Base-by-base conservation (phyloP, 2,797 vertebrate species). In the Phalloptychus januarius region DNA sequence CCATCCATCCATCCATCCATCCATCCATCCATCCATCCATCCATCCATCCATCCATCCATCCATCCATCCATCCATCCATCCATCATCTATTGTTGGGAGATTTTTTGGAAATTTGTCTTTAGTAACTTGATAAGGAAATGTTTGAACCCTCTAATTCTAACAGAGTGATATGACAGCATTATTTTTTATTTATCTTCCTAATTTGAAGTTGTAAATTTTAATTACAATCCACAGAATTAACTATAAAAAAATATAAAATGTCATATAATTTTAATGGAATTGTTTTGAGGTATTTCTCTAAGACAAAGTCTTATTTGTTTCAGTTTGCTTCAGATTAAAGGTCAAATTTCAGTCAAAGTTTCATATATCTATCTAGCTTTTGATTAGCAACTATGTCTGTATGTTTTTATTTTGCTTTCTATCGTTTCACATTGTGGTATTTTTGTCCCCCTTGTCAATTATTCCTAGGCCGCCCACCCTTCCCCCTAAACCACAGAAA, bases 401-500 rank as follows among this genome's bases (percentile, higher is more conserved):
- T 84, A 77, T 70, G 36, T 23, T 76, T 36, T 15, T 36, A 18
- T 42, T 70, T 31, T 69, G n/a, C 71, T 87, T 44, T 67, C 58
- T 52, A 74, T 74, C 86, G 88, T 91, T 73, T 90, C 79, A 87
- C 67, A 91, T 75, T 85, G 56, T 87, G 69, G 71, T 93, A 84
- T 93, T 87, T 85, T 84, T 93, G 82, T 92, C 82, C 82, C 83
- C 83, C 85, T 86, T 93, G 85, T 94, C 95, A 94, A 90, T 94
- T 56, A 94, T 95, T 95, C 95, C 92, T 95, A 99, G 98, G 96
- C 98, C 98, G 95, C 98, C 98, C 91, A 97, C 96, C 91, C 97
- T 99, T 90, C 98, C 98, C 97, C 98, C 98, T 94, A 99, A 99
- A 92, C 98, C 98, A 97, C 98, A 98, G 98, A 99, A 98, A 99